Percentiles rank a stretch among this genome's conserved stretches.
Evolutionary conservation across 2,888 invertebrate genomes (phyloP).

Genomic region (Volucella inanis): DNA sequence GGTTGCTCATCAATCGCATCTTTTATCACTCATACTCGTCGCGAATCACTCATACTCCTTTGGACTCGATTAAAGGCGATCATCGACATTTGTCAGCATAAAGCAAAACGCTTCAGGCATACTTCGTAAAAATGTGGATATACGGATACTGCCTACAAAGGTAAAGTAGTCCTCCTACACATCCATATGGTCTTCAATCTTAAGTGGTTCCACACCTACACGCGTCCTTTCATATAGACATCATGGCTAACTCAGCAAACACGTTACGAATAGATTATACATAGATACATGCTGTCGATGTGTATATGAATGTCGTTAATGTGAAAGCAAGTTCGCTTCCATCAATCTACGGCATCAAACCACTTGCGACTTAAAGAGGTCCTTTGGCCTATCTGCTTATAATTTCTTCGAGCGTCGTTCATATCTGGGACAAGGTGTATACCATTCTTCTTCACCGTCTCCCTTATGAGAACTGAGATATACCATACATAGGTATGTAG

Average conservation of each 20-base stretch:
- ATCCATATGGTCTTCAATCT: conserved; percentile 21
- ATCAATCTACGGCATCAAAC: conserved; percentile 48
- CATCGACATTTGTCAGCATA: conserved; percentile 72
- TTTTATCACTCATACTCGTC: conserved; percentile 52
- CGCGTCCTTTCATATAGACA: conserved; percentile 38
- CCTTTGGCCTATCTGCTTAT: conserved; percentile 74
- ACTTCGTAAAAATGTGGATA: conserved; percentile 33
- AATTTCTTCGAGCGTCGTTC: conserved; percentile 71
- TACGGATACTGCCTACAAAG: conserved; percentile 64
- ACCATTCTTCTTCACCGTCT: conserved; percentile 38
- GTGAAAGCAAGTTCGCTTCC: conserved; percentile 61
- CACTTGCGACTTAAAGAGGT: conserved; percentile 69
- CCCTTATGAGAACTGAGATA: conserved; percentile 14
- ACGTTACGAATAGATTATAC: conserved; percentile 43
- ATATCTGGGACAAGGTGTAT: conserved; percentile 75
- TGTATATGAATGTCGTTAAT: conserved; percentile 64
- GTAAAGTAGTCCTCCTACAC: conserved; percentile 32
- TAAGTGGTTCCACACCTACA: conserved; percentile 63
- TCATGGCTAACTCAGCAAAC: conserved; percentile 73
- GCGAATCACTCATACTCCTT: conserved; percentile 40
- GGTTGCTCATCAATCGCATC: conserved; percentile 65
- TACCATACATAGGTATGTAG: too few relatives aligned
- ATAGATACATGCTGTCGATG: conserved; percentile 13
- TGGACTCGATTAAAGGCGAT: conserved; percentile 70
- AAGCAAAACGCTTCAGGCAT: conserved; percentile 66